Evolutionary conservation across 2,113 vertebrate genomes (phyloP), one percentile per base, ranked within the genome.

Genomic region (Sigmodon hispidus): DNA sequence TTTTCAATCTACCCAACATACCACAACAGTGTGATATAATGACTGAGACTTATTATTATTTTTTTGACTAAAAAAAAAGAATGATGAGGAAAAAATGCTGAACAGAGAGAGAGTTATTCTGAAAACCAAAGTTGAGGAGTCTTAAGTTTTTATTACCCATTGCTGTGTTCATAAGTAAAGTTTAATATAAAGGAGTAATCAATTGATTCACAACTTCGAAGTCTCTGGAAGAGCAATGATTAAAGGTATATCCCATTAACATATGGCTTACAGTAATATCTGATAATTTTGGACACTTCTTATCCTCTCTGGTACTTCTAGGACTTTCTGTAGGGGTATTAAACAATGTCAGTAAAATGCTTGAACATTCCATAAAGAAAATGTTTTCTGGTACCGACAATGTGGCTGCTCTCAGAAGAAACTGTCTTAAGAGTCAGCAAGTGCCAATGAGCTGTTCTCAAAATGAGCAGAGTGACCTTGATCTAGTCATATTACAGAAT

Each of bases 1-100:
- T 96, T 98, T 98, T 93, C 80, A 95, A 22, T 89, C 34, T 96
- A 96, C 75, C 59, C 91, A 89, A 96, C 96, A 96, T 91, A 86
- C 17, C 97, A 45, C 36, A 97, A 75, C 69, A 75, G 15, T 94
- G 90, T 93, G 96, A 96, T 8, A 9, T 75, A 95, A 96, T 95
- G 96, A 96, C 59, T 90, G 86, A 95, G 19, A 6, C 11, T n/a
- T n/a, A n/a, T n/a, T n/a, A n/a, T n/a, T n/a, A 70, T 81, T 84
- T 91, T 83, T 84, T 92, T 97, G 85, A 65, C 76, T 31, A 52
- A 67, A 94, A 75, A 91, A 81, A 76, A 21, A 57, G 6, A 40
- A n/a, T 13, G 11, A 57, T 11, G 34, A 31, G 34, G 11, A 77
- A 13, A 48, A 45, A 63, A 13, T 57, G 34, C 15, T 21, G 29